Conservation (phyloP, 2,797 vertebrate genomes). For the Carduelis carduelis region DNA sequence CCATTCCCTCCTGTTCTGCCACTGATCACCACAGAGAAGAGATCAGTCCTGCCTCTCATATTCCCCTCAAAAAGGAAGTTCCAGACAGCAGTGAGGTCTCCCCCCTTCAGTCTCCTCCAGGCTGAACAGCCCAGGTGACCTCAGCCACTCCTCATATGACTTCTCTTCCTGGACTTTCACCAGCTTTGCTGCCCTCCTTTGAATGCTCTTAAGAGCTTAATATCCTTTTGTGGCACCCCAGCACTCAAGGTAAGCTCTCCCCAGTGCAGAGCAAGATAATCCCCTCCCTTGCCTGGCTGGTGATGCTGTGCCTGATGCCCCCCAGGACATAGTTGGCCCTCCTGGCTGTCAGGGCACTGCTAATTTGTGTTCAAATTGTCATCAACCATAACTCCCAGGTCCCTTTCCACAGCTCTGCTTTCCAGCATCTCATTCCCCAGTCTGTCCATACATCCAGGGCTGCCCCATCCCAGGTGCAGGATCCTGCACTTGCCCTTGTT, state of each 20-base stretch:
- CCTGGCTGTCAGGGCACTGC: neutral
- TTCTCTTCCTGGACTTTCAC: neutral
- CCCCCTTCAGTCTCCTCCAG: neutral
- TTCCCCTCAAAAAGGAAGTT: neutral
- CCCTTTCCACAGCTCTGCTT: neutral
- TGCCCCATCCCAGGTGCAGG: neutral
- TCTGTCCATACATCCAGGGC: neutral
- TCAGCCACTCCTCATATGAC: neutral
- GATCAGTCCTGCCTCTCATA: neutral
- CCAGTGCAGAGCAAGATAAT: neutral
- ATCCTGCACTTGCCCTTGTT: neutral
- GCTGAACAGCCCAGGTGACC: neutral
- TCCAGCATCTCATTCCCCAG: neutral
- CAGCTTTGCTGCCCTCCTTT: neutral
- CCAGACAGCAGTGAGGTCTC: neutral
- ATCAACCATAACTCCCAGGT: neutral
- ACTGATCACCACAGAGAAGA: neutral
- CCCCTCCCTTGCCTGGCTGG: accelerated
- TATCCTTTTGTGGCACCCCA: neutral
- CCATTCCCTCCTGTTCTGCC: neutral
- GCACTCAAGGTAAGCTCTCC: accelerated
- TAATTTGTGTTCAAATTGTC: accelerated
- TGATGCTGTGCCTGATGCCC: accelerated
- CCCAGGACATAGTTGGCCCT: neutral
- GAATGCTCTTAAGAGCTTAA: neutral